Evolutionary conservation across 1,140 invertebrate genomes (phyloP), one percentile per base, ranked within the genome.

Genomic region (Argopecten irradians): DNA sequence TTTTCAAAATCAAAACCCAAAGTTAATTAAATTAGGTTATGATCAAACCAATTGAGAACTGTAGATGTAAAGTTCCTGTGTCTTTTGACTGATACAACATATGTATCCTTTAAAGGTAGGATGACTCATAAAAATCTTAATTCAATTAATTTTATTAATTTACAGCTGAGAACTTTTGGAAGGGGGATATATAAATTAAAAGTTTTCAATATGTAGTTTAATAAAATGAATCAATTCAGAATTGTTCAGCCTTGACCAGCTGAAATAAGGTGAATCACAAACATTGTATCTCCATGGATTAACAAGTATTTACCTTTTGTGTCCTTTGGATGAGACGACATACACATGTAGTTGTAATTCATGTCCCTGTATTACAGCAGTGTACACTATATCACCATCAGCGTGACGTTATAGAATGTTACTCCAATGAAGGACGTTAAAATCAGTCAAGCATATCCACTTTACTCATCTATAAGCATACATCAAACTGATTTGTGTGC

Each of bases 311-410:
- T 71, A 71, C 55, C 55, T 71, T 71, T 71, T 28, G 55, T 71
- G n/a, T 71, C n/a, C n/a, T 71, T 71, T 28, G 55, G 55, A 8
- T 71, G 55, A 2, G 55, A 28, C 5, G 55, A 71, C 55, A 71
- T 71, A 71, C 55, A 71, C 55, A 71, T 71, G n/a, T 71, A 71
- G 55, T 71, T 71, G 55, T 71, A 71, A 71, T 71, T 71, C 55
- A 71, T 71, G 22, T 71, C 55, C 55, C 8, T 1, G 43, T 46
- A n/a, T n/a, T 71, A 28, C 28, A 1, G 13, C 36, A 39, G 55
- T 71, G 22, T 71, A 39, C n/a, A 71, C n/a, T 8, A 1, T 71
- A n/a, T 71, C 22, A 71, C n/a, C 55, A 71, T 71, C n/a, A 71
- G 55, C 5, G n/a, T 71, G n/a, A 71, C 55, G 55, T 71, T n/a